Evolutionary conservation across 2,888 invertebrate genomes (phyloP).

Genomic region (Podotricha telesiphe): DNA sequence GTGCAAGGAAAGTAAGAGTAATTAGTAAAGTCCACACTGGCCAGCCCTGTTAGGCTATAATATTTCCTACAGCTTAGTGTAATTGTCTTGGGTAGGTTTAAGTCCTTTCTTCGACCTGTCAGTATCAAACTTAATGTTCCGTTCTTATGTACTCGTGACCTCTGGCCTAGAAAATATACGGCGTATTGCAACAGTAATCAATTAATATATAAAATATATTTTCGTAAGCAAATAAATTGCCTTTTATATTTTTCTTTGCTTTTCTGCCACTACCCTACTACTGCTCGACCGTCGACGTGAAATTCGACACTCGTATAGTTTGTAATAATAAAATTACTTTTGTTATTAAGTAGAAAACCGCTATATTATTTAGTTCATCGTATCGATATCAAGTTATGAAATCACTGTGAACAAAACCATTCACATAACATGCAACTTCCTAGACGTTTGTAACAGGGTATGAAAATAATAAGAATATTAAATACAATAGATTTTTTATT

Average conservation of each 20-base stretch:
- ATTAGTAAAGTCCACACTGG: background rate
- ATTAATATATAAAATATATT: background rate
- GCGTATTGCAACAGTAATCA: background rate
- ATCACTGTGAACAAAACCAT: background rate
- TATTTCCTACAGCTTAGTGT: slow-evolving; percentile 16
- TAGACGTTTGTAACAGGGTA: slow-evolving; percentile 3
- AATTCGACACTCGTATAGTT: slow-evolving; percentile 10
- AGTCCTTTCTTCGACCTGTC: slow-evolving; percentile 7
- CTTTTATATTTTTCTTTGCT: slow-evolving; percentile 1
- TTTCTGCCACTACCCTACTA: background rate
- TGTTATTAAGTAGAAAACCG: slow-evolving; percentile 17
- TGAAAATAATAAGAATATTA: background rate
- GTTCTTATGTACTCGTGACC: background rate
- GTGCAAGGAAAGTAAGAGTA: slow-evolving; percentile 8
- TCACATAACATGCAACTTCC: slow-evolving; percentile 11
- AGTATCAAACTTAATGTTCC: background rate
- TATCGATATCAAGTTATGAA: background rate
- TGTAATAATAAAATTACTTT: slow-evolving; percentile 14
- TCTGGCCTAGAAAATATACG: background rate
- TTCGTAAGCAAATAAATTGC: background rate
- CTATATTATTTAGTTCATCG: slow-evolving; percentile 1
- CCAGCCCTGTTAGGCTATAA: background rate
- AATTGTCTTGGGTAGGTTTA: slow-evolving; percentile 12
- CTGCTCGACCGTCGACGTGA: slow-evolving; percentile 18
- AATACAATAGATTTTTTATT: slow-evolving; percentile 9